Base-by-base conservation (phyloP, 2,113 vertebrate genomes). In the Lonchura striata region DNA sequence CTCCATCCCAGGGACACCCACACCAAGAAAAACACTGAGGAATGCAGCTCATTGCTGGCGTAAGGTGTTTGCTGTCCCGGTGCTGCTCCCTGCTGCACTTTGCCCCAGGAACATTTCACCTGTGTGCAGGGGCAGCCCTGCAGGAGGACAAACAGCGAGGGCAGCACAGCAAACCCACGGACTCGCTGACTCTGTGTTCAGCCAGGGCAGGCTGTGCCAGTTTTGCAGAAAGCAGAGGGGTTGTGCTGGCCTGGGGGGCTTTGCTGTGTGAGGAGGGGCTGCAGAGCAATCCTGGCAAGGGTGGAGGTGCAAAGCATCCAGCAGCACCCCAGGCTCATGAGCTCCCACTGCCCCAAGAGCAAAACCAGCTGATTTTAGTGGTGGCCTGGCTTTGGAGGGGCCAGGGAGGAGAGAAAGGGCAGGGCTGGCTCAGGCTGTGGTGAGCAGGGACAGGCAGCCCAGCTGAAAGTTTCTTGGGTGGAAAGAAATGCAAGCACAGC, bases 101-200 rank as follows among this genome's bases (percentile, higher is more conserved):
- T 96, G 96, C 23, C 33, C 95, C 65, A 30, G 76, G 92, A 95
- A 92, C 92, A 60, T 90, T 97, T 94, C 93, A 95, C 90, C 91
- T 79, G 89, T 9, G 74, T 11, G 50, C 87, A 60, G 6, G 13
- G 88, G 85, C 47, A 56, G 59, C 9, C 0, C 88, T 47, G 52
- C 84, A 25, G 42, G 59, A 31, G 27, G 63, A 92, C 47, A 94
- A 96, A n/a, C n/a, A n/a, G n/a, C n/a, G n/a, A 96, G 81, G 59
- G 72, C 88, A 84, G 3, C 8, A 1, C 89, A 53, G 50, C 77
- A 92, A 89, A 78, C 85, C 3, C 10, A 49, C 1, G 13, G 89
- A 92, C 66, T 31, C 53, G 11, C 8, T 1, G 3, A 46, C 82
- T 95, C 61, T 85, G 81, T 23, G 50, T 25, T 72, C 53, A 42